A percentile compares a stretch with the other conserved stretches of the same genome.
Conservation (phyloP, 2,888 invertebrate species). For the Drosophila anceps region DNA sequence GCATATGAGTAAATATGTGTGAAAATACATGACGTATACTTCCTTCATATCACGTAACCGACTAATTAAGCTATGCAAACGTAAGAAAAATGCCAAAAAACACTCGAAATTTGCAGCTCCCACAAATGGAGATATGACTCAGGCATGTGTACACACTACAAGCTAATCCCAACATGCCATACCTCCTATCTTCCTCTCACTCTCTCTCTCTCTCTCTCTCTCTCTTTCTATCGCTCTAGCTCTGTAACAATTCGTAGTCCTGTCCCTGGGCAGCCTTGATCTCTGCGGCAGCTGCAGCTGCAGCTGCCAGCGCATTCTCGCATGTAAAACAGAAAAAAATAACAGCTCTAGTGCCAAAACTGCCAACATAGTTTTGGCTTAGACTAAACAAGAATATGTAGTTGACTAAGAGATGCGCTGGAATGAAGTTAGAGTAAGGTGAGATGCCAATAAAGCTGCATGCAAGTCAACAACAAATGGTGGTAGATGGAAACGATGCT, state of each 20-base stretch:
- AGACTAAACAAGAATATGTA: not conserved
- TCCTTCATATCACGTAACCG: constrained; percentile 66
- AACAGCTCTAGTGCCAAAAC: constrained; percentile 53
- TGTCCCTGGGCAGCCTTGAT: constrained; percentile 46
- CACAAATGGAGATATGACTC: constrained; percentile 77
- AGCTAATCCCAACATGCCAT: constrained; percentile 64
- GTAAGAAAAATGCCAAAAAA: constrained; percentile 16
- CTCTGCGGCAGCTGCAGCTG: constrained; percentile 56
- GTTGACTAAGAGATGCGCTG: constrained; percentile 22
- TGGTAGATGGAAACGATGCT: no score
- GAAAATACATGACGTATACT: constrained; percentile 39
- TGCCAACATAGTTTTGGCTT: constrained; percentile 52
- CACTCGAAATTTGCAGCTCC: constrained; percentile 13
- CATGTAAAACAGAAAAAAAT: constrained; percentile 61
- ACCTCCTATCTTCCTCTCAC: not conserved
- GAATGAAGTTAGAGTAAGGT: no score
- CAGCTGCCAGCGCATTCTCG: constrained; percentile 63
- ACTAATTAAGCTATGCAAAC: constrained; percentile 66
- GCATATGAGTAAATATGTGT: constrained; percentile 25
- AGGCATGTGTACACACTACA: constrained; percentile 48
- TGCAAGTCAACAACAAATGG: not conserved
- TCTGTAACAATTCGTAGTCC: not conserved
- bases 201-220: not conserved
- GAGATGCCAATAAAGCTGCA: no score
- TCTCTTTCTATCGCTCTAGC: not conserved